Percentiles rank a stretch among this genome's conserved stretches.
Conservation (phyloP, 2,113 vertebrate genomes). For the Lethenteron reissneri region DNA sequence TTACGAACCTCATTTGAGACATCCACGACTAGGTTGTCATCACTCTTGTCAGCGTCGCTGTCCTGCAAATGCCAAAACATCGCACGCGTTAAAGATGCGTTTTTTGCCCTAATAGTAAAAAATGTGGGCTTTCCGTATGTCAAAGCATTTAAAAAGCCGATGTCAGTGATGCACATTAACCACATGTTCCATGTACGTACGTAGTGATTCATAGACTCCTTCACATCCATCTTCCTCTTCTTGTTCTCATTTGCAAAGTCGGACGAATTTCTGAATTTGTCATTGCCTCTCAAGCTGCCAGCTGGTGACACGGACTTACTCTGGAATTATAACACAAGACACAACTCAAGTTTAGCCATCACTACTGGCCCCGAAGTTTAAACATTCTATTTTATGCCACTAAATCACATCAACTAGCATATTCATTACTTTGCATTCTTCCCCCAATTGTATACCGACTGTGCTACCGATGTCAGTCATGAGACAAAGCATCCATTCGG, state of each 20-base stretch:
- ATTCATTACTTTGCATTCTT: no score
- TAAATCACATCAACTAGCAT: no score
- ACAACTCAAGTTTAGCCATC: no score
- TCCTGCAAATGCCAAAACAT: slow-evolving; percentile 22
- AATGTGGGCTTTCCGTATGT: no score
- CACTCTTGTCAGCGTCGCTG: slow-evolving; percentile 48
- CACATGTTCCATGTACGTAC: slow-evolving; percentile 26
- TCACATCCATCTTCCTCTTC: slow-evolving; percentile 82
- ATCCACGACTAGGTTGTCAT: slow-evolving; percentile 52
- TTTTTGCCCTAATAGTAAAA: no score
- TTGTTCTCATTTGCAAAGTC: slow-evolving; percentile 84
- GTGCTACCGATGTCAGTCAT: no score
- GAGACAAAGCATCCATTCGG: no score
- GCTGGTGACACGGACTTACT: slow-evolving; percentile 82
- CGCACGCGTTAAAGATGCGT: not conserved
- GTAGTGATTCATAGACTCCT: slow-evolving; percentile 59
- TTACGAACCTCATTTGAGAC: slow-evolving; percentile 50
- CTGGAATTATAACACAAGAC: slow-evolving; percentile 19
- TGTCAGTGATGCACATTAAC: no score
- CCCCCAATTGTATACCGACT: no score
- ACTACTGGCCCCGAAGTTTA: no score
- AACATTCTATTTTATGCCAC: no score
- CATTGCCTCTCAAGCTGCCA: slow-evolving; percentile 61
- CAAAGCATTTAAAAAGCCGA: no score
- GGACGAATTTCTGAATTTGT: slow-evolving; percentile 67